These are phyloP conservation scores for Thelaira solivaga DNA, from an alignment of 2,888 invertebrate genomes.

Conservation along the genomic window DNA sequence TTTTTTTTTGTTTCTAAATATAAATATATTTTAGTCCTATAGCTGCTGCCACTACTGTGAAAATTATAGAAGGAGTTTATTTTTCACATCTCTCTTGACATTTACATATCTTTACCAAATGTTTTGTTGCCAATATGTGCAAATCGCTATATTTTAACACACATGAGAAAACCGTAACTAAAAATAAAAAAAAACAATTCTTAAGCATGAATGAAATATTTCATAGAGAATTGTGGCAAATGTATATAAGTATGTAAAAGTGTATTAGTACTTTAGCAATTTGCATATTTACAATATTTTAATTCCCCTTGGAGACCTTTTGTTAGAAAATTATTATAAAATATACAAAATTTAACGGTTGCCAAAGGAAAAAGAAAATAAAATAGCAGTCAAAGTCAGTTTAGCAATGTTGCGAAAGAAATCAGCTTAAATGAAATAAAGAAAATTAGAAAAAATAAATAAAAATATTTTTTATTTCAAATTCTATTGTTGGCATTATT, in stretches of 20 bases:
- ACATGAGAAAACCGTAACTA: slow-evolving; percentile 8
- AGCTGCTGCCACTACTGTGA: slow-evolving; percentile 18
- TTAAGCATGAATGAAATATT: slow-evolving; percentile 1
- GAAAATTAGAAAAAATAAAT: slow-evolving; percentile 28
- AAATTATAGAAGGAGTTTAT: slow-evolving; percentile 36
- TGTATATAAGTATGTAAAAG: background rate
- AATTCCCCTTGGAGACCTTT: slow-evolving; percentile 59
- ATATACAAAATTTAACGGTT: slow-evolving; percentile 55
- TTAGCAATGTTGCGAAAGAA: slow-evolving; percentile 23
- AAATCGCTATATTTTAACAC: slow-evolving; percentile 11
- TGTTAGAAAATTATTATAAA: slow-evolving; percentile 54
- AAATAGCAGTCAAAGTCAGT: slow-evolving; percentile 34
- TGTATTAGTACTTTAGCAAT: slow-evolving; percentile 55
- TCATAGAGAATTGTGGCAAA: slow-evolving; percentile 34
- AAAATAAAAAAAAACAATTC: background rate
- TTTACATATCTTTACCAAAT: slow-evolving; percentile 34
- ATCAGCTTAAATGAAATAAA: slow-evolving; percentile 33
- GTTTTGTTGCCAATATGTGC: slow-evolving; percentile 35
- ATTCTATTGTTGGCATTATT: slow-evolving; percentile 24
- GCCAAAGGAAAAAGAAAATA: slow-evolving; percentile 13
- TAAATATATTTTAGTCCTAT: background rate
- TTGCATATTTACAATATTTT: slow-evolving; percentile 60
- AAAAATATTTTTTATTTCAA: slow-evolving; percentile 49
- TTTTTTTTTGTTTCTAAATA: too few species aligned
- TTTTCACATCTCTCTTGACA: slow-evolving; percentile 45